A percentile compares a stretch with the other conserved stretches of the same genome.
These are phyloP conservation scores for Tauraco erythrolophus DNA, from an alignment of 2,113 vertebrate genomes.

Conservation along the genomic window DNA sequence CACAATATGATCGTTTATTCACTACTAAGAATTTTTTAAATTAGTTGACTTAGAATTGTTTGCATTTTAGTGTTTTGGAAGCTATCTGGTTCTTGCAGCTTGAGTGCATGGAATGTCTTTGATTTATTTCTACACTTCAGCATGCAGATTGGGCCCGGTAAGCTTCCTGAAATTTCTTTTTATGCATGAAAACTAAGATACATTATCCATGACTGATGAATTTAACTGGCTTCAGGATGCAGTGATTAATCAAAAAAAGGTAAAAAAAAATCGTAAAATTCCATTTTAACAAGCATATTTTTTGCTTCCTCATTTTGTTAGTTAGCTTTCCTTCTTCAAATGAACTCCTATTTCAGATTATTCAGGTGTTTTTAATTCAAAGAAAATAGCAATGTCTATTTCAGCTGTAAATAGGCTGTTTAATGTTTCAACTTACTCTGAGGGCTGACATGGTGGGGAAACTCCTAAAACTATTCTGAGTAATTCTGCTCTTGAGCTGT, in stretches of 20 bases:
- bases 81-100: neutral
- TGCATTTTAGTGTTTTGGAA: neutral
- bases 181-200: neutral
- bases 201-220: neutral
- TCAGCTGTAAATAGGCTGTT: neutral
- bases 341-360: neutral
- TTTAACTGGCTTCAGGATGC: neutral
- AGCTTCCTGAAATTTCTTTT: neutral
- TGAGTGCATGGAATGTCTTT: fast-evolving
- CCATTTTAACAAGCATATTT: neutral
- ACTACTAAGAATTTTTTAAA: neutral
- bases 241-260: neutral
- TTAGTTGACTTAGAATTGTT: neutral
- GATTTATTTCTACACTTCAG: neutral
- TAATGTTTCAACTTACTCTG: neutral
- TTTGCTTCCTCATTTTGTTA: neutral
- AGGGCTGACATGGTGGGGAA: neutral
- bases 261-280: neutral
- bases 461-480: neutral
- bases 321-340: neutral
- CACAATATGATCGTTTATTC: neutral
- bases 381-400: neutral
- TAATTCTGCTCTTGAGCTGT: neutral
- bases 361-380: neutral
- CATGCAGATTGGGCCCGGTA: neutral